Evolutionary conservation across 2,113 vertebrate species (phyloP).

Genomic region (Corythornis madagascariensis): DNA sequence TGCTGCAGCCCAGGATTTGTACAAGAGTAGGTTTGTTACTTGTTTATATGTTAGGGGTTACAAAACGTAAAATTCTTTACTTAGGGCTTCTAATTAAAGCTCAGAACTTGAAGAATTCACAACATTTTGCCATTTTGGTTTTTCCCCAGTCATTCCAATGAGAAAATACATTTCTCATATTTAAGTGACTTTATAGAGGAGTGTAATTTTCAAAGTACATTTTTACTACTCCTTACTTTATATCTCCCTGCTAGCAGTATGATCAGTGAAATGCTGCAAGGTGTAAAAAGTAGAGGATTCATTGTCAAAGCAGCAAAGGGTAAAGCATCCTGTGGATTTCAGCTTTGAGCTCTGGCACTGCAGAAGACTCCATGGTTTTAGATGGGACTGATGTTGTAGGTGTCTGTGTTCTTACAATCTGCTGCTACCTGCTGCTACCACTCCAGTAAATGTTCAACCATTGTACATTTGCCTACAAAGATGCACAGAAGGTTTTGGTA

Average conservation of each 20-base stretch:
- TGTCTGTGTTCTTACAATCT: neutral
- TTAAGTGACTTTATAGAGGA: neutral
- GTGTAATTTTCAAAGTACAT: neutral
- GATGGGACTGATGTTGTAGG: neutral
- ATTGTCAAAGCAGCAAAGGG: neutral
- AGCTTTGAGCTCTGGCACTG: neutral
- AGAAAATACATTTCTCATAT: neutral
- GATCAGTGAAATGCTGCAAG: neutral
- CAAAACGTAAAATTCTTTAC: neutral
- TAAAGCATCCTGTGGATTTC: neutral
- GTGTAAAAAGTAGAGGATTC: neutral
- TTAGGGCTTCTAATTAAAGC: neutral
- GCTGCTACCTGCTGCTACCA: neutral
- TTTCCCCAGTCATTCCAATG: neutral
- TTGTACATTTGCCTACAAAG: neutral
- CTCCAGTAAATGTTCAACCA: neutral
- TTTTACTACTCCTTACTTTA: neutral
- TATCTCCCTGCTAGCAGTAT: rapidly evolving
- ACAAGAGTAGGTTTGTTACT: neutral
- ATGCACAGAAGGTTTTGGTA: neutral
- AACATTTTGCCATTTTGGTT: neutral
- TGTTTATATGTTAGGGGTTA: neutral
- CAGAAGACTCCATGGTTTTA: neutral
- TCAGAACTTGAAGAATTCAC: neutral
- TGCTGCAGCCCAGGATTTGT: neutral